phyloP scores from a whole-genome alignment of 2,888 invertebrate species.

The Tetrapedia diversipes region DNA sequence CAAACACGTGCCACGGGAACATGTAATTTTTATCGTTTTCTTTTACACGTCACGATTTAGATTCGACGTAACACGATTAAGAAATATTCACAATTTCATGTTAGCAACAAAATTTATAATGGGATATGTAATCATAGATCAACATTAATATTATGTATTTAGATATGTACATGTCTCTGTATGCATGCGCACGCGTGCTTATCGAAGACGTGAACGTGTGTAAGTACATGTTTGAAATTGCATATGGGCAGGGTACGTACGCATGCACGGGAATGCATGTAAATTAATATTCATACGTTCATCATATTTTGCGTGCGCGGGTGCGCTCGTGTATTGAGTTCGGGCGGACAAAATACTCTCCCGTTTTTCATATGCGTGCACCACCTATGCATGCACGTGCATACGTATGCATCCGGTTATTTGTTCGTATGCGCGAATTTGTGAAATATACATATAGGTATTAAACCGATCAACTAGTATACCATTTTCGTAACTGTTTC shows the following conservation, averaged over 20 bases:
- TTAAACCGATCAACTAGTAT: conserved; percentile 56
- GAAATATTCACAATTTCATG: conserved; percentile 55
- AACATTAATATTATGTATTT: conserved; percentile 43
- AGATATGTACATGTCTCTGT: conserved; percentile 32
- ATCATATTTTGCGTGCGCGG: neutral
- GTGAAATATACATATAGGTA: conserved; percentile 29
- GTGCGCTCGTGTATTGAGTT: no score
- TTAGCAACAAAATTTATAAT: conserved; percentile 56
- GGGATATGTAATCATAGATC: conserved; percentile 52
- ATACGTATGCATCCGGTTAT: neutral
- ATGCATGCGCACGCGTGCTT: conserved; percentile 14
- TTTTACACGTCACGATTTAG: conserved; percentile 43
- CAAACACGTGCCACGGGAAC: conserved; percentile 22
- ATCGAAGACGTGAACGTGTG: neutral
- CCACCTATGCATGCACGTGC: neutral
- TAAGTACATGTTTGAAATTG: neutral
- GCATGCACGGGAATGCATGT: neutral
- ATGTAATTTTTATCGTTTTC: conserved; percentile 26
- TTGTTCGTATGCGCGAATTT: conserved; percentile 25
- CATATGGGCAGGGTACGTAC: neutral
- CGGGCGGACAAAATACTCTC: neutral
- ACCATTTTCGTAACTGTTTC: conserved; percentile 62
- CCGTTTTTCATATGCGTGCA: neutral
- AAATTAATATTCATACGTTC: neutral
- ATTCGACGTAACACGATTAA: conserved; percentile 51